Percentiles rank a stretch among this genome's conserved stretches.
Conservation (phyloP, 2,888 invertebrate species). For the Carpatolechia fugitivella region DNA sequence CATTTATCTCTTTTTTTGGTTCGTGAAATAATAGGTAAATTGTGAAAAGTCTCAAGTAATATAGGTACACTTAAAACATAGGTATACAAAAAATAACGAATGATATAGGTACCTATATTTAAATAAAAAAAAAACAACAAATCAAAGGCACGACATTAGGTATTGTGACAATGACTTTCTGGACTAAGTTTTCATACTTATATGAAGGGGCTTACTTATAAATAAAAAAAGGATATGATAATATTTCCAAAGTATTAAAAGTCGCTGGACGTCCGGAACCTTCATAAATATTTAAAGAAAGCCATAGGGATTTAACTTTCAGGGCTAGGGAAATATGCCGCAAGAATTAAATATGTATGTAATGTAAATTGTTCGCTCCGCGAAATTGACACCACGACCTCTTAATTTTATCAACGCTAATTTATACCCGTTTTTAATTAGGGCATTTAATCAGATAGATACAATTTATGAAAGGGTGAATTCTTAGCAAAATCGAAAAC, state of each 20-base stretch:
- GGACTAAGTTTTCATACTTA: conserved; percentile 17
- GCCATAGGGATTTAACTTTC: conserved; percentile 60
- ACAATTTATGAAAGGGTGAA: background rate
- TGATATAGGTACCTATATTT: no score
- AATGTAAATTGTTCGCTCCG: conserved; percentile 35
- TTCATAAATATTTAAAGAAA: conserved; percentile 70
- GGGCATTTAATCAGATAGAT: background rate
- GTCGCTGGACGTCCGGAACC: conserved; percentile 51
- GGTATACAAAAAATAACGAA: no score
- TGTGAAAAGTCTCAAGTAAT: no score
- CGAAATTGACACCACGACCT: conserved; percentile 19
- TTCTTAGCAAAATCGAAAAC: background rate
- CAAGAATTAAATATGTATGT: conserved; percentile 46
- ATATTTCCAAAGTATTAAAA: conserved; percentile 61
- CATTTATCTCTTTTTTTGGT: background rate
- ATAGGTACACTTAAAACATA: no score
- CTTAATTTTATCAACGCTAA: background rate
- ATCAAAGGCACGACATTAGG: background rate
- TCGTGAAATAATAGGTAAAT: background rate
- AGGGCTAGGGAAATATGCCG: conserved; percentile 43
- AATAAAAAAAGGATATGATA: conserved; percentile 49
- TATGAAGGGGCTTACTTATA: conserved; percentile 36
- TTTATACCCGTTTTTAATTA: background rate
- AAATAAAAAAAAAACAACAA: no score
- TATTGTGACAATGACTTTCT: no score